Conservation (phyloP, 2,888 invertebrate genomes). For the Pseudococcus viburni region DNA sequence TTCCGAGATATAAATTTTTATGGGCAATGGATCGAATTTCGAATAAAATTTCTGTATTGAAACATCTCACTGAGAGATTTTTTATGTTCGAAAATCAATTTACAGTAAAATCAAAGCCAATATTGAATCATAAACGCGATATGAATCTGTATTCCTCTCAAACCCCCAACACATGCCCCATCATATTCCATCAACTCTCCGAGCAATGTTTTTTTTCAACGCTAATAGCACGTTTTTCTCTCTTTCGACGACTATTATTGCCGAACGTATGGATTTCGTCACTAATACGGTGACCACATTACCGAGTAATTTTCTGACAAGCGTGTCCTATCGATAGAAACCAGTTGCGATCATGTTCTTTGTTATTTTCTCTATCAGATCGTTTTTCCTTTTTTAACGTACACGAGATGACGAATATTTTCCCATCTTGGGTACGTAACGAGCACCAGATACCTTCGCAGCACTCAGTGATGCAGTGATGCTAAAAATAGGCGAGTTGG, state of each 20-base stretch:
- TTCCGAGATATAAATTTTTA: no score
- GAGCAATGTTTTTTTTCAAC: not conserved
- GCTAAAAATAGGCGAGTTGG: conserved; percentile 12
- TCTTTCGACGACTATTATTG: not conserved
- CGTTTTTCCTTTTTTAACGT: conserved; percentile 36
- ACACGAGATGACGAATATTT: conserved; percentile 44
- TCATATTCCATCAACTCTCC: not conserved
- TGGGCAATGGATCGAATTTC: not conserved
- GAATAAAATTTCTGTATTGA: not conserved
- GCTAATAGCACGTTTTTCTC: conserved; percentile 15
- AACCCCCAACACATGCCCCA: not conserved
- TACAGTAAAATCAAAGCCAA: not conserved
- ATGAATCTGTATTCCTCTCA: not conserved
- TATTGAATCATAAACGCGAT: not conserved
- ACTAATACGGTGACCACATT: conserved; percentile 40
- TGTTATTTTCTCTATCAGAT: conserved; percentile 24
- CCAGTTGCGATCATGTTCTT: conserved; percentile 49
- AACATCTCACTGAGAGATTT: not conserved
- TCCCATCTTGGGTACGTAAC: not conserved
- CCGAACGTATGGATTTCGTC: conserved; percentile 33
- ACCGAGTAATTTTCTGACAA: conserved; percentile 48
- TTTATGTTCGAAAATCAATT: not conserved
- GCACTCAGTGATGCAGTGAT: not conserved
- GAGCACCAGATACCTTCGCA: not conserved
- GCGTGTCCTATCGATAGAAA: conserved; percentile 53